A percentile compares a stretch with the other conserved stretches of the same genome.
These are phyloP conservation scores for Acipenser oxyrinchus DNA, from an alignment of 2,797 vertebrate genomes.

Conservation along the genomic window DNA sequence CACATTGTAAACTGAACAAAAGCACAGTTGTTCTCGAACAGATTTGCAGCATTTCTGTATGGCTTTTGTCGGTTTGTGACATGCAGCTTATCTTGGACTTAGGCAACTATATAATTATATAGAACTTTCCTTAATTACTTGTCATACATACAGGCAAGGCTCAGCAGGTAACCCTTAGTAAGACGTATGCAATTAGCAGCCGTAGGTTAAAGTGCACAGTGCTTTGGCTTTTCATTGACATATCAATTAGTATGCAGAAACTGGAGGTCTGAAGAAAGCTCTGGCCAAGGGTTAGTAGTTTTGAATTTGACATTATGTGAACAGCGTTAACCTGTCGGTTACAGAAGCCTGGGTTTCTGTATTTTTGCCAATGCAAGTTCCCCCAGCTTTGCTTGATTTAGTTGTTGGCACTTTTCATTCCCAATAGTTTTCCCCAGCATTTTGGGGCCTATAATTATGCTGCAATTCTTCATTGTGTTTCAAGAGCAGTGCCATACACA, in stretches of 20 bases:
- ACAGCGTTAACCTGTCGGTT: neutral
- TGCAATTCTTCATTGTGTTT: neutral
- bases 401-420: neutral
- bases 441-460: neutral
- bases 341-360: neutral
- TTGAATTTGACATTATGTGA: neutral
- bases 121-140: constrained; percentile 34
- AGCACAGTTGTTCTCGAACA: constrained; percentile 1
- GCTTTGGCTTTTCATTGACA: constrained; percentile 27
- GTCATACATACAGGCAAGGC: constrained; percentile 29
- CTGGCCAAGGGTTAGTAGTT: neutral
- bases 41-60: neutral
- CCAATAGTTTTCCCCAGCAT: neutral
- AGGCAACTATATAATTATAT: constrained; percentile 21
- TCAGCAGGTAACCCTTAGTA: constrained; percentile 26
- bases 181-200: constrained; percentile 17
- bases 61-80: constrained; percentile 29
- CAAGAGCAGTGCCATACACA: constrained; percentile 1
- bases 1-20: constrained; percentile 24
- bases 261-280: constrained; percentile 11
- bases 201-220: constrained; percentile 24
- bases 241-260: constrained; percentile 15
- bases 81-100: constrained; percentile 28
- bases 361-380: neutral
- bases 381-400: neutral